These are phyloP conservation scores for Pseudochirops corinnae DNA, from an alignment of 2,797 vertebrate genomes.

Conservation along the genomic window DNA sequence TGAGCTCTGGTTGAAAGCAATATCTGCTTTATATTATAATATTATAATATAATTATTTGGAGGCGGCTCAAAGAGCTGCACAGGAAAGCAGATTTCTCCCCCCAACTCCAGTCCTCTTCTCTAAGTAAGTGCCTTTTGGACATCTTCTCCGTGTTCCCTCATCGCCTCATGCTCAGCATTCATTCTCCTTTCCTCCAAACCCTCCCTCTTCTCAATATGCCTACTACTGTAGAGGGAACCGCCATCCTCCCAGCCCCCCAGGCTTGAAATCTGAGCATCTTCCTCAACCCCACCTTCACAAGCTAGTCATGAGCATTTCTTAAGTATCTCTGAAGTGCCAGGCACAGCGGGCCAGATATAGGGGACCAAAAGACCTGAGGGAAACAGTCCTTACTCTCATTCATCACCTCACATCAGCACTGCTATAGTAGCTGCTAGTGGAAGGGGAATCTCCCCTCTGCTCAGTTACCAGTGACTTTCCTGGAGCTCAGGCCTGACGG, in stretches of 20 bases:
- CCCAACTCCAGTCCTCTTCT: background rate
- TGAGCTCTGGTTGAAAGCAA: background rate
- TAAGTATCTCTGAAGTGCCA: background rate
- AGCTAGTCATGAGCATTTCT: conserved; percentile 22
- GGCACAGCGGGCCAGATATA: background rate
- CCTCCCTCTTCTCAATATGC: background rate
- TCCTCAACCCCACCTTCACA: conserved; percentile 7
- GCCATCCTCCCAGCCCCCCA: background rate
- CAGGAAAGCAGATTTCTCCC: background rate
- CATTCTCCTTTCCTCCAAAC: background rate
- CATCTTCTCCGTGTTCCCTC: background rate
- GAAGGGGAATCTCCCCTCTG: too few species aligned
- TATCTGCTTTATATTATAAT: too few species aligned
- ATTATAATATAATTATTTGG: background rate
- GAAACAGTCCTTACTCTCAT: background rate
- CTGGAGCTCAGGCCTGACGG: too few species aligned
- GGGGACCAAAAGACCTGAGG: conserved; percentile 36
- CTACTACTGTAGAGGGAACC: background rate
- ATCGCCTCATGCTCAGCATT: background rate
- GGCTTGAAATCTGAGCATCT: background rate
- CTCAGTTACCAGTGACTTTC: too few species aligned
- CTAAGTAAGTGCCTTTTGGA: background rate
- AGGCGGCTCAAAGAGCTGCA: background rate
- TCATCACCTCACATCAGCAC: too few species aligned
- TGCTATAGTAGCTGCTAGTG: too few species aligned